A percentile compares a stretch with the other conserved stretches of the same genome.
Evolutionary conservation across 1,140 invertebrate genomes (phyloP).

Genomic region (Palaemon carinicauda): DNA sequence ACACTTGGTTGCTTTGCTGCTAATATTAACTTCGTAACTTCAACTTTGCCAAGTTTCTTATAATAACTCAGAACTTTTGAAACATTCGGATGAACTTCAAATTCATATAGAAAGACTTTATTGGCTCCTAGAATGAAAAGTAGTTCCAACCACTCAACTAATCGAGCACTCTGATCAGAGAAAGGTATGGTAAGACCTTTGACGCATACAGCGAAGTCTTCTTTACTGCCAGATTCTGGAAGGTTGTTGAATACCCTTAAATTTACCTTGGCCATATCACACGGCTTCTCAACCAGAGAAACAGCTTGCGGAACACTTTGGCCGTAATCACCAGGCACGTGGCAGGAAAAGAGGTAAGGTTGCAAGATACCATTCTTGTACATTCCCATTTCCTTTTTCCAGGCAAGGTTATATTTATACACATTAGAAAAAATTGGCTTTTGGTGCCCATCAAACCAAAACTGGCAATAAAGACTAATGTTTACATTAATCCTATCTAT

Average conservation of each 20-base stretch:
- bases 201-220: constrained; percentile 92
- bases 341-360: constrained; percentile 89
- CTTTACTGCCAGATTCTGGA: constrained; percentile 70
- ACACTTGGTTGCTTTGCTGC: constrained; percentile 91
- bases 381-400: constrained; percentile 94
- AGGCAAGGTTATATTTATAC: constrained; percentile 91
- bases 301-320: constrained; percentile 80
- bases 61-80: constrained; percentile 87
- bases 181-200: constrained; percentile 92
- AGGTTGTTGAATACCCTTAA: constrained; percentile 83
- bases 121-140: constrained; percentile 86
- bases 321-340: constrained; percentile 70
- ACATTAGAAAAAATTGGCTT: constrained; percentile 79
- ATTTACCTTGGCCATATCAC: constrained; percentile 86
- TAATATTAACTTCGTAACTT: constrained; percentile 85
- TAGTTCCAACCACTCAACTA: constrained; percentile 94
- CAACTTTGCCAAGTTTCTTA: constrained; percentile 76
- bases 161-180: constrained; percentile 85
- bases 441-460: constrained; percentile 88
- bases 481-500: constrained; percentile 86
- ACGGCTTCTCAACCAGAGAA: constrained; percentile 84
- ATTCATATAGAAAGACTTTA: constrained; percentile 91
- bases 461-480: constrained; percentile 83
- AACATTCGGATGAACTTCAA: constrained; percentile 90
- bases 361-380: constrained; percentile 91